Percentiles rank a stretch among this genome's conserved stretches.
Evolutionary conservation across 2,113 vertebrate genomes (phyloP).

Genomic region (Gobiocypris rarus): DNA sequence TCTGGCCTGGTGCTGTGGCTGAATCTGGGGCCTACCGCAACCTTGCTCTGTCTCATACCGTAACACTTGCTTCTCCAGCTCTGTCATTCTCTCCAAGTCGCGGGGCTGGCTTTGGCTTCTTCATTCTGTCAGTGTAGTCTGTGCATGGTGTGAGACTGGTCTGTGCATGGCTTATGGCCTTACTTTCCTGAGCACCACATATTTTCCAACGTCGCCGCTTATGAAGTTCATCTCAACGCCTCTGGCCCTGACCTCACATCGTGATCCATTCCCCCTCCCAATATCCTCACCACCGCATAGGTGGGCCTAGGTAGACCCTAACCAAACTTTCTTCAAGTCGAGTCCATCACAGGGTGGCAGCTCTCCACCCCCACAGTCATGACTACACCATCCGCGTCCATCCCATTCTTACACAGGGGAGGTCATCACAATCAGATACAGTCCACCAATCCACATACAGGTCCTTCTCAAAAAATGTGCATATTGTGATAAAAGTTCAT

Average conservation of each 20-base stretch:
- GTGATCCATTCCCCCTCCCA: conserved; percentile 49
- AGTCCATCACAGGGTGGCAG: conserved; percentile 62
- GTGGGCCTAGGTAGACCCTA: conserved; percentile 60
- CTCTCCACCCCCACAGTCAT: conserved; percentile 63
- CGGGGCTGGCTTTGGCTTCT: conserved; percentile 49
- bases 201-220: conserved; percentile 70
- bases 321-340: conserved; percentile 55
- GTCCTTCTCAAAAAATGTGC: too few relatives aligned
- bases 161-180: conserved; percentile 72
- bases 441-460: conserved; percentile 45
- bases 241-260: conserved; percentile 39
- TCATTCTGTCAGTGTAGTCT: conserved; percentile 56
- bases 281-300: conserved; percentile 61
- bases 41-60: conserved; percentile 63
- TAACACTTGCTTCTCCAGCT: conserved; percentile 50
- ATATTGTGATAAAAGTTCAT: too few relatives aligned
- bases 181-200: conserved; percentile 73
- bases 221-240: conserved; percentile 65
- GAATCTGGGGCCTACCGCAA: conserved; percentile 78
- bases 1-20: conserved; percentile 75
- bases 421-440: conserved; percentile 69
- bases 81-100: conserved; percentile 48
- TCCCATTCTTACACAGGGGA: conserved; percentile 77
- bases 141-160: conserved; percentile 60
- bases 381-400: conserved; percentile 71